Evolutionary conservation across 2,113 vertebrate species (phyloP).

Genomic region (Lophura nycthemera): DNA sequence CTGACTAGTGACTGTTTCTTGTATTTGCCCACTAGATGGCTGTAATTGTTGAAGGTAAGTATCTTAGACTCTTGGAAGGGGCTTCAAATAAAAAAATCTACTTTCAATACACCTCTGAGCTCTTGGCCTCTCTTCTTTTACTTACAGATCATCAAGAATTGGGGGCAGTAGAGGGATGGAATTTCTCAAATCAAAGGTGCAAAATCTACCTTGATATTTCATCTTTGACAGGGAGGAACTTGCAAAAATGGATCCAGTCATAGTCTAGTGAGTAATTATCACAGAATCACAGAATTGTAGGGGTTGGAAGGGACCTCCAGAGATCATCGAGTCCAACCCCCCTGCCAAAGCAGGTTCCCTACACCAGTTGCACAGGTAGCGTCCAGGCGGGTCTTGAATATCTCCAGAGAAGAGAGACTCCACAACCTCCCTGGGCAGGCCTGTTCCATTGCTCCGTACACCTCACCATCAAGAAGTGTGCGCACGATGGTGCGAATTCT

Average conservation of each 20-base stretch:
- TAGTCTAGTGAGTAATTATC: not conserved
- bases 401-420: too few species aligned
- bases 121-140: not conserved
- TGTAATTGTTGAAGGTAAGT: conserved; percentile 63
- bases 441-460: too few species aligned
- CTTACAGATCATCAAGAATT: not conserved
- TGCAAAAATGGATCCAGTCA: not conserved
- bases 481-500: too few species aligned
- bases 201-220: not conserved
- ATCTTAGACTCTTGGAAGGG: not conserved
- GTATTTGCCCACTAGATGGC: conserved; percentile 63
- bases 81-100: not conserved
- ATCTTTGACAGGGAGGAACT: not conserved
- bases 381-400: too few species aligned
- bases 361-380: too few species aligned
- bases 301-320: too few species aligned
- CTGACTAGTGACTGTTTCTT: conserved; percentile 27
- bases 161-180: not conserved
- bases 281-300: too few species aligned
- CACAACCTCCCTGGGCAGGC: too few species aligned
- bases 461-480: too few species aligned
- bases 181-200: not conserved
- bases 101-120: not conserved
- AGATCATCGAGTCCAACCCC: too few species aligned
- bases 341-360: too few species aligned